A percentile compares a stretch with the other conserved stretches of the same genome.
Conservation (phyloP, 2,113 vertebrate genomes). For the Prunella fulvescens region DNA sequence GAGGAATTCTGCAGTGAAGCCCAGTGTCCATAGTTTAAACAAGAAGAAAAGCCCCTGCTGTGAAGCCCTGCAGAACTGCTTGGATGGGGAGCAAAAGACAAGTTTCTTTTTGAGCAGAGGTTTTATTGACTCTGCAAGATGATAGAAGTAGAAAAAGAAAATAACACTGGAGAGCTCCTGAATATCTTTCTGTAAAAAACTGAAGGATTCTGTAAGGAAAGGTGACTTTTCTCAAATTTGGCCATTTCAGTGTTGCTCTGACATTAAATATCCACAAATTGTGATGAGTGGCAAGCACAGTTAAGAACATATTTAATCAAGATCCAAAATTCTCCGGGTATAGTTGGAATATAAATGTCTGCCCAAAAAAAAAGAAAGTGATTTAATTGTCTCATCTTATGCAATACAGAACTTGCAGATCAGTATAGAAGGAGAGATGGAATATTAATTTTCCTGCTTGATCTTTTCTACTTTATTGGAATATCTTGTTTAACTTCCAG, state of each 20-base stretch:
- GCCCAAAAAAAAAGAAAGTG: neutral
- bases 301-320: neutral
- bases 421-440: neutral
- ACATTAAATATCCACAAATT: neutral
- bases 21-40: neutral
- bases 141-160: neutral
- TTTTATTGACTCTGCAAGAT: constrained; percentile 29
- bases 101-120: neutral
- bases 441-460: neutral
- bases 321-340: neutral
- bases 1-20: neutral
- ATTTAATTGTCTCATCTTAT: neutral
- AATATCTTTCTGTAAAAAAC: neutral
- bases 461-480: neutral
- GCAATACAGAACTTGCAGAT: neutral
- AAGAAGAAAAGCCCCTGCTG: neutral
- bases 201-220: neutral
- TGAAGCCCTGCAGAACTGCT: neutral
- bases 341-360: neutral
- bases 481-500: neutral
- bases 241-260: neutral
- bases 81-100: neutral
- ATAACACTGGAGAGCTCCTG: neutral
- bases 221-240: neutral
- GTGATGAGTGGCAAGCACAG: neutral